Percentiles rank a stretch among this genome's conserved stretches.
Conservation (phyloP, 2,797 vertebrate genomes). For the Galagoides demidoff region DNA sequence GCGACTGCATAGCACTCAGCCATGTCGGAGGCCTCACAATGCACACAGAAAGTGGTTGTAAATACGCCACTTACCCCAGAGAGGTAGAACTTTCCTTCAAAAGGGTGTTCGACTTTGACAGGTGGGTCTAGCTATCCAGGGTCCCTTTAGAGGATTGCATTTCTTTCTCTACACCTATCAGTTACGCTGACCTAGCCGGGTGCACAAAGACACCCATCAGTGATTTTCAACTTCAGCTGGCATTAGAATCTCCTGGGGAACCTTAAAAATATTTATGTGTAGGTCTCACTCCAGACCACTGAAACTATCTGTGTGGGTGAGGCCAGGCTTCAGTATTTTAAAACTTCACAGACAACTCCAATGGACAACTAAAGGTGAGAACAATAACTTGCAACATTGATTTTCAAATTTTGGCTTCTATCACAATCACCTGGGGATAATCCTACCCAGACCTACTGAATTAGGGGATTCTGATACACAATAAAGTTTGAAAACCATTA, state of each 20-base stretch:
- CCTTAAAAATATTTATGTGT: background rate
- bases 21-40: background rate
- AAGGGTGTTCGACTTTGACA: conserved; percentile 51
- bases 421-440: background rate
- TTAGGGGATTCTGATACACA: background rate
- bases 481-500: background rate
- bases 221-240: conserved; percentile 49
- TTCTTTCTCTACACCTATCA: background rate
- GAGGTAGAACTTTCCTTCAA: conserved; percentile 8
- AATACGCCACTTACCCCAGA: conserved; percentile 35
- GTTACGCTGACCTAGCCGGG: background rate
- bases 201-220: conserved; percentile 1
- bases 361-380: background rate
- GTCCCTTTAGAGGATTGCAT: background rate
- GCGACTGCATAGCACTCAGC: background rate
- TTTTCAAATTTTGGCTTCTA: background rate
- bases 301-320: background rate
- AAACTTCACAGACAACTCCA: background rate
- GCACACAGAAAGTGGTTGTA: conserved; percentile 37
- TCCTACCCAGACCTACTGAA: background rate
- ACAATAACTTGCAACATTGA: background rate
- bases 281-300: background rate
- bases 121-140: background rate
- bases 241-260: background rate
- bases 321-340: background rate